Base-by-base conservation (phyloP, 2,888 invertebrate species). In the Atrina japonica region DNA sequence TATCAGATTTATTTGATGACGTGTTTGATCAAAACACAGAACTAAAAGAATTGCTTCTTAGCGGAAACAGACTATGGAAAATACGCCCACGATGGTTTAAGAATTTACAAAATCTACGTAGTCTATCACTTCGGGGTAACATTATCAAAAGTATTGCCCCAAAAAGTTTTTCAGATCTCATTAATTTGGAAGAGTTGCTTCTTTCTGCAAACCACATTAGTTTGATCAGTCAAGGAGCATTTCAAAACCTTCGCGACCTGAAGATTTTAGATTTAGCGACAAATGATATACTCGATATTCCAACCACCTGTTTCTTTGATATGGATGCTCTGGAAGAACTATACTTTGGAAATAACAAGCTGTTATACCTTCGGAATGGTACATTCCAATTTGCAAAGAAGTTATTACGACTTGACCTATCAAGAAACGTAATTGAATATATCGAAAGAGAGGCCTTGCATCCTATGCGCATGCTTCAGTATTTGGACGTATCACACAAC, bases 161-260 rank as follows among this genome's bases (percentile, higher is more conserved):
- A 14, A 72, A 76, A 47, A 66, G 78, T 0, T 83, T 83, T 21
- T 63, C 72, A 21, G 73, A 75, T 14, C 67, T 83, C 27, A 56
- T 73, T 1, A 80, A 73, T 45, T 63, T 83, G 11, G 67, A 78
- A 53, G 66, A 76, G 14, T 61, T 83, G n/a, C 70, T 72, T 14
- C 59, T 83, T 6, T 83, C 83, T 23, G 77, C 78, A 6, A 83
- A 81, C 58, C 72, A 65, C 21, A 80, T 81, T 1, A 75, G 70
- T 49, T 63, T 68, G n/a, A 73, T 81, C n/a, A 75, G 80, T 25
- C 71, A 74, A 7, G 75, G 73, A 21, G 80, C 81, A 1, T 91
- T 94, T 95, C 91, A 96, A 94, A 95, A 78, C 49, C 67, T 82
- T 9, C 56, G 67, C 7, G 76, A 73, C 27, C 70, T 84, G 16